A percentile compares a stretch with the other conserved stretches of the same genome.
phyloP scores from a whole-genome alignment of 1,140 invertebrate species.

The Bombus polaris region DNA sequence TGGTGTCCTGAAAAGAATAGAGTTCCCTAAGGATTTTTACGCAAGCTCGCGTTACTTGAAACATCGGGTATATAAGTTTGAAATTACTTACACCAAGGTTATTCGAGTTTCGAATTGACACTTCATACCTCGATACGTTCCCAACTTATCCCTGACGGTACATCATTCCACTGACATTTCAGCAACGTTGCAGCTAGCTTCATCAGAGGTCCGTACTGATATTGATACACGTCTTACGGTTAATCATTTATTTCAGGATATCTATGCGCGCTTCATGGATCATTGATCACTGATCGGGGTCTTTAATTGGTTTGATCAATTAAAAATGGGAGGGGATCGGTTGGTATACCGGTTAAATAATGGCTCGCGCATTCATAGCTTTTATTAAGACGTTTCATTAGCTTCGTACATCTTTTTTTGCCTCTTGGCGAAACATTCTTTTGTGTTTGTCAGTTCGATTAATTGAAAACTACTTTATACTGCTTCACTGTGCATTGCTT shows the following conservation, averaged over 20 bases:
- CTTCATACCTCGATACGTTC: too few relatives aligned
- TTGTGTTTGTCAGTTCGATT: not conserved
- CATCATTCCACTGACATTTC: not conserved
- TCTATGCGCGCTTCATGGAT: not conserved
- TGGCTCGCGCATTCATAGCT: not conserved
- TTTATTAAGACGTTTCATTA: conserved; percentile 18
- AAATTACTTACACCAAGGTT: not conserved
- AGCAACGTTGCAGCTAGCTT: not conserved
- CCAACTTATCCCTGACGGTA: not conserved
- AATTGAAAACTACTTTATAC: not conserved
- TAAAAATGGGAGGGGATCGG: conserved; percentile 5
- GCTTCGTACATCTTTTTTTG: not conserved
- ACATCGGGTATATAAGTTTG: not conserved
- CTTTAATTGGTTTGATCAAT: conserved; percentile 23
- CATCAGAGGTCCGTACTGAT: not conserved
- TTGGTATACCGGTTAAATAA: conserved; percentile 1
- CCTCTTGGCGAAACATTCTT: not conserved
- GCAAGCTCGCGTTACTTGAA: not conserved
- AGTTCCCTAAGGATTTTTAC: too few relatives aligned
- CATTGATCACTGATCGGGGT: not conserved
- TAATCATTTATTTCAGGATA: conserved; percentile 21
- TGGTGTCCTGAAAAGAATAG: not conserved
- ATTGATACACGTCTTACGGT: not conserved
- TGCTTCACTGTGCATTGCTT: not conserved
- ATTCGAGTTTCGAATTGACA: not conserved